Percentiles rank a stretch among this genome's conserved stretches.
These are phyloP conservation scores for Intellagama lesueurii DNA, from an alignment of 2,797 vertebrate species.

Conservation along the genomic window DNA sequence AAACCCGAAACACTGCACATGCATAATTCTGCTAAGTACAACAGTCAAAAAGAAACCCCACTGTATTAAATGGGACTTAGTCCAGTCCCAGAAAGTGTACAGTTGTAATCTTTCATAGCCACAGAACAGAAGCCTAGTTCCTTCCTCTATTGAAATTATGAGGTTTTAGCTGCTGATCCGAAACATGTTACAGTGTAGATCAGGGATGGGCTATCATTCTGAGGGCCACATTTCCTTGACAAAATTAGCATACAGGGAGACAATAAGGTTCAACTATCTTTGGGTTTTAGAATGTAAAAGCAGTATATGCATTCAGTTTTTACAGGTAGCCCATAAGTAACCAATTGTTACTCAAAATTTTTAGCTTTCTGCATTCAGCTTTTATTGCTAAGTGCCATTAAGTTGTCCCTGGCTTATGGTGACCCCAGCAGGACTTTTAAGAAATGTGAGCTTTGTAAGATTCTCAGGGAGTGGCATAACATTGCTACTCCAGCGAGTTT, in stretches of 20 bases:
- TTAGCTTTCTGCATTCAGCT: not conserved
- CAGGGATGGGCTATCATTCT: not conserved
- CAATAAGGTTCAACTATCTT: no score
- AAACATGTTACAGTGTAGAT: not conserved
- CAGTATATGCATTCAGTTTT: not conserved
- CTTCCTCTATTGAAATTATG: not conserved
- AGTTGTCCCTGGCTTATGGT: no score
- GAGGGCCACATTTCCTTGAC: not conserved
- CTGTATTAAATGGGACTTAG: not conserved
- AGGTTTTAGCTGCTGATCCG: not conserved
- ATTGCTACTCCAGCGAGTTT: no score
- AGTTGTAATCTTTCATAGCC: not conserved
- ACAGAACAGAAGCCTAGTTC: not conserved
- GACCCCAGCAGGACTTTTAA: no score
- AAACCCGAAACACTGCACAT: not conserved
- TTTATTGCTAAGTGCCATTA: no score
- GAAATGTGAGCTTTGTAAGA: no score
- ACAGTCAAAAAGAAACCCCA: not conserved
- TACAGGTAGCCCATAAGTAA: not conserved
- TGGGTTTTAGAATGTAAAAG: not conserved
- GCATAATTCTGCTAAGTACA: not conserved
- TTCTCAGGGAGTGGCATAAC: no score
- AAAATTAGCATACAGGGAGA: not conserved
- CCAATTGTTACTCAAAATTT: not conserved
- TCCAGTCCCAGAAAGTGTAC: not conserved